Evolutionary conservation across 2,797 vertebrate genomes (phyloP), one percentile per base, ranked within the genome.

Genomic region (Danionella dracula): DNA sequence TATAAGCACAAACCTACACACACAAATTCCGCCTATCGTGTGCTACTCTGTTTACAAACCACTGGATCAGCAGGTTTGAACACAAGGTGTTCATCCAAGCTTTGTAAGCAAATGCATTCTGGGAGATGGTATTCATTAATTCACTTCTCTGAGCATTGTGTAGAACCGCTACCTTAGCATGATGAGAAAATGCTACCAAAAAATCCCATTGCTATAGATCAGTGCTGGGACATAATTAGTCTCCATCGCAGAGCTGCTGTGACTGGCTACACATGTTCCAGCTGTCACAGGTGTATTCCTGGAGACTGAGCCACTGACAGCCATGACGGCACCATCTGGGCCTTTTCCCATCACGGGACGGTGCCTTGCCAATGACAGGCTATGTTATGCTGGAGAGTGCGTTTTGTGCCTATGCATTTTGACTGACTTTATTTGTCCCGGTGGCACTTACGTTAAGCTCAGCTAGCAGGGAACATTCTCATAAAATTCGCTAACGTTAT

Each of bases 261-360:
- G 87, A 86, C 86, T 84, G 84, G 83, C 76, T 76, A 75, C 86
- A 87, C 86, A 87, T 88, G 86, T 88, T 88, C 77, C 78, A 73
- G 80, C 86, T 88, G 88, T 89, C 88, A 90, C 84, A 89, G 88
- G 88, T 90, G 89, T 80, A 87, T 88, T 87, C 80, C 86, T 82
- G 86, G 86, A 89, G 78, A 86, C 71, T 72, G 79, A 79, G 74
- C 75, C 76, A 78, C 66, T 89, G 85, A 89, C 86, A 87, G 81
- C 76, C 79, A 70, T 88, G 88, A 89, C 86, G 82, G 85, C 75
- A 66, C 88, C 88, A 88, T 89, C 87, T 89, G 88, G 86, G 86
- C 82, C 82, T 75, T 82, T 84, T 83, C 68, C 58, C 79, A 74
- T 75, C 73, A 54, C 38, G 73, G 79, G 83, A 84, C 37, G 70